These are phyloP conservation scores for Enteromius mattozi DNA, from an alignment of 2,797 vertebrate genomes.

Conservation along the genomic window DNA sequence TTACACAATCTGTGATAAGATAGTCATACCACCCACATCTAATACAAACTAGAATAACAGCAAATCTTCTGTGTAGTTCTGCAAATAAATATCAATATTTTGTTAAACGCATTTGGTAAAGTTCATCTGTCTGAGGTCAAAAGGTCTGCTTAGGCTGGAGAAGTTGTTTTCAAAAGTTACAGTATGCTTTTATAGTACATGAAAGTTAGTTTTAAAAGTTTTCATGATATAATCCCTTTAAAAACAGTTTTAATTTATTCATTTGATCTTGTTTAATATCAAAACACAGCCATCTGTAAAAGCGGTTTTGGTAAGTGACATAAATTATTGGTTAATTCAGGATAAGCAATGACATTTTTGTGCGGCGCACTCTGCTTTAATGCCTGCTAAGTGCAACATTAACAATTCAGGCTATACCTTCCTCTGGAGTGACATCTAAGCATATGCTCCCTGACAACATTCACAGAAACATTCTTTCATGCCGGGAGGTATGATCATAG, in stretches of 20 bases:
- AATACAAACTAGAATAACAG: not conserved
- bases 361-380: constrained; percentile 29
- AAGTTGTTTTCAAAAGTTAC: not conserved
- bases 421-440: constrained; percentile 42
- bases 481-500: constrained; percentile 45
- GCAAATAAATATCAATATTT: not conserved
- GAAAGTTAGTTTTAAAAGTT: not conserved
- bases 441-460: constrained; percentile 51
- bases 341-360: constrained; percentile 32
- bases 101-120: not conserved
- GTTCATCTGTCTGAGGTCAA: not conserved
- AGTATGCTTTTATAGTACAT: not conserved
- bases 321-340: constrained; percentile 9
- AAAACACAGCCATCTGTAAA: constrained; percentile 9
- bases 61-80: not conserved
- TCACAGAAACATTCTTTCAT: constrained; percentile 32
- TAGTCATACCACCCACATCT: not conserved
- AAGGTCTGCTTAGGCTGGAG: not conserved
- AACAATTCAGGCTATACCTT: constrained; percentile 45
- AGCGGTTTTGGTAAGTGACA: not conserved
- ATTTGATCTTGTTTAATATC: not conserved
- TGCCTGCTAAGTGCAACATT: constrained; percentile 45
- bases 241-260: constrained; percentile 7
- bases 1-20: not conserved
- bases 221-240: not conserved